Evolutionary conservation across 2,888 invertebrate genomes (phyloP).

Genomic region (Hydroisotoma schaefferi): DNA sequence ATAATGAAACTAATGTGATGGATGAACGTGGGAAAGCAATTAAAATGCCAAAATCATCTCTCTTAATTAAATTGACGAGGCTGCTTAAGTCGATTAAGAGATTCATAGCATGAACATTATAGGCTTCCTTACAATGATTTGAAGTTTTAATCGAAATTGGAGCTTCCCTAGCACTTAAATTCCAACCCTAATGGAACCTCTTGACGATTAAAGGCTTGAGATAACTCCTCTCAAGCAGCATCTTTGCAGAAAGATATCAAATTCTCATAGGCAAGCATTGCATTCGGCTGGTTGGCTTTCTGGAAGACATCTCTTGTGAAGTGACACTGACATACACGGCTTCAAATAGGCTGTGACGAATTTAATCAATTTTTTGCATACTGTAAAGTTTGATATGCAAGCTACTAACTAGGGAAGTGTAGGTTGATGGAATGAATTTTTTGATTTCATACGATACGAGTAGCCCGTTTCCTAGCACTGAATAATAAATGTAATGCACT

Average conservation of each 20-base stretch:
- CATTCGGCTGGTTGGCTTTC: neutral
- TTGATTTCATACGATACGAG: too few species aligned
- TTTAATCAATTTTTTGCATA: neutral
- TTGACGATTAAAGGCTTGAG: neutral
- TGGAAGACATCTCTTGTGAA: neutral
- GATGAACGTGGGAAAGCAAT: neutral
- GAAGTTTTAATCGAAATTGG: too few species aligned
- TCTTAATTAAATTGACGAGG: neutral
- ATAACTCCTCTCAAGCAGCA: too few species aligned
- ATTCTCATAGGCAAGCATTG: neutral
- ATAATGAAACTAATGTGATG: too few species aligned
- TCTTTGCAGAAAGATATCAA: too few species aligned
- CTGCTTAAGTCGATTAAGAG: neutral
- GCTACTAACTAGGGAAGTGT: too few species aligned
- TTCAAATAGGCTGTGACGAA: slow-evolving; percentile 5
- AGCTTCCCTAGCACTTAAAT: too few species aligned
- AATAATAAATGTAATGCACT: too few species aligned
- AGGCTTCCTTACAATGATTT: too few species aligned
- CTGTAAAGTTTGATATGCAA: neutral
- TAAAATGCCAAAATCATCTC: slow-evolving; percentile 1
- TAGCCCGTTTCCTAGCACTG: too few species aligned
- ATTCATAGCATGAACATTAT: too few species aligned
- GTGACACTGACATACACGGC: slow-evolving; percentile 1
- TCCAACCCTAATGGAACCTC: slow-evolving; percentile 3
- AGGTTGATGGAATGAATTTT: too few species aligned